Evolutionary conservation across 2,797 vertebrate genomes (phyloP).

Genomic region (Phrynocephalus vlangalii): DNA sequence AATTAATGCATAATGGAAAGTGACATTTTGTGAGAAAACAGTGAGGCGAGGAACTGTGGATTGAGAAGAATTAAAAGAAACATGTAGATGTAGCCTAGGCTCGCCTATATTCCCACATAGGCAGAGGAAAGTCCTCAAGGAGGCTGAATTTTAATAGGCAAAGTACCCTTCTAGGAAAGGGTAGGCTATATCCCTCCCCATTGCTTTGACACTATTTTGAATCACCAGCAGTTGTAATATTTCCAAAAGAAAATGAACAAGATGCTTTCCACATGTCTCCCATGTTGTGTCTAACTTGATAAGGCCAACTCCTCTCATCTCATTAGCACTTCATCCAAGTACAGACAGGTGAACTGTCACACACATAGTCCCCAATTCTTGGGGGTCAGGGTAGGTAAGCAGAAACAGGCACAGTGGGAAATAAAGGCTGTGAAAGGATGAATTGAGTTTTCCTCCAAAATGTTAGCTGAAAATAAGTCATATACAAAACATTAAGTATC

Average conservation of each 20-base stretch:
- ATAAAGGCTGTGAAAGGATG: background rate
- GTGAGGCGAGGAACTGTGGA: too few relatives aligned
- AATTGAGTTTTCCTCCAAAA: conserved; percentile 5
- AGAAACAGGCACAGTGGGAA: background rate
- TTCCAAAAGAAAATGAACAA: background rate
- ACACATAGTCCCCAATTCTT: background rate
- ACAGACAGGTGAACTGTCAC: background rate
- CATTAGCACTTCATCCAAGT: background rate
- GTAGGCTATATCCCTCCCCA: background rate
- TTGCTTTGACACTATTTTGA: background rate
- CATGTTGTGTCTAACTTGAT: background rate
- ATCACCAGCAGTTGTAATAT: background rate
- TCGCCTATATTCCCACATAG: too few relatives aligned
- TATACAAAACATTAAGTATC: conserved; percentile 9
- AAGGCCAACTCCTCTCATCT: background rate
- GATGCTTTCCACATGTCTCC: too few relatives aligned
- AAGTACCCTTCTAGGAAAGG: background rate
- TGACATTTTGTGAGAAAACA: too few relatives aligned
- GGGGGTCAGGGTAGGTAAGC: too few relatives aligned
- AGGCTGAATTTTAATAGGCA: background rate
- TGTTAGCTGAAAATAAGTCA: background rate
- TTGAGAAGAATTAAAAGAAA: too few relatives aligned
- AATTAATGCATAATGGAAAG: too few relatives aligned
- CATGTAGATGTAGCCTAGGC: too few relatives aligned
- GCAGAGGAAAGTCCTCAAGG: background rate